phyloP scores from a whole-genome alignment of 1,140 invertebrate genomes.

The Neodiprion fabricii region DNA sequence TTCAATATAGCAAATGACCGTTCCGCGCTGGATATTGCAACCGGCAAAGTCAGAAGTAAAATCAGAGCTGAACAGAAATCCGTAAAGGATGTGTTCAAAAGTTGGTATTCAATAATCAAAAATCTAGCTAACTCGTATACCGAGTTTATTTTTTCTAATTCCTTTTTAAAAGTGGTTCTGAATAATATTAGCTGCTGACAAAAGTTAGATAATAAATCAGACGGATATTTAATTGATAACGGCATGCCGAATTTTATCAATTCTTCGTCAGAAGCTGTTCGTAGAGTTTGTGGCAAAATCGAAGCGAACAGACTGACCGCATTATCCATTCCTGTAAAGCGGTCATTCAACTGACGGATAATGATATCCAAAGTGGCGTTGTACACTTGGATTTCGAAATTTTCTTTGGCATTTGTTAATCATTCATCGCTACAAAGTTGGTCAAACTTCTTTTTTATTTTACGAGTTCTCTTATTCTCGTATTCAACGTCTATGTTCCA shows the following conservation, averaged over 20 bases:
- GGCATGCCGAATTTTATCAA: not conserved
- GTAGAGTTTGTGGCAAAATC: too few species aligned
- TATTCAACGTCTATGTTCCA: not conserved
- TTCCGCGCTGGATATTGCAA: not conserved
- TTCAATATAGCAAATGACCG: not conserved
- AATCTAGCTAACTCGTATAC: conserved; percentile 3
- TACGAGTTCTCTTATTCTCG: not conserved
- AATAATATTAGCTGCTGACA: not conserved
- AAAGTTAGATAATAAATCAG: conserved; percentile 1
- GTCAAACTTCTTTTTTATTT: not conserved
- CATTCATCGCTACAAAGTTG: not conserved
- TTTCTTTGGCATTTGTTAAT: not conserved
- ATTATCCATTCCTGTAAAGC: not conserved
- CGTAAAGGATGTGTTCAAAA: conserved; percentile 1
- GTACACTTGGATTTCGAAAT: not conserved
- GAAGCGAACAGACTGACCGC: too few species aligned
- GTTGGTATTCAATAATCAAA: not conserved
- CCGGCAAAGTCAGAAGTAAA: not conserved
- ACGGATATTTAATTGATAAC: not conserved
- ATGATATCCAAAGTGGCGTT: not conserved
- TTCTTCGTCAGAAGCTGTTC: too few species aligned
- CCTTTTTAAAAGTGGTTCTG: not conserved
- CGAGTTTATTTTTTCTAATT: not conserved
- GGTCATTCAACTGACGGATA: not conserved
- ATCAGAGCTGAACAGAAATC: not conserved